phyloP scores from a whole-genome alignment of 1,140 invertebrate species.

The Anagrus nilaparvatae region DNA sequence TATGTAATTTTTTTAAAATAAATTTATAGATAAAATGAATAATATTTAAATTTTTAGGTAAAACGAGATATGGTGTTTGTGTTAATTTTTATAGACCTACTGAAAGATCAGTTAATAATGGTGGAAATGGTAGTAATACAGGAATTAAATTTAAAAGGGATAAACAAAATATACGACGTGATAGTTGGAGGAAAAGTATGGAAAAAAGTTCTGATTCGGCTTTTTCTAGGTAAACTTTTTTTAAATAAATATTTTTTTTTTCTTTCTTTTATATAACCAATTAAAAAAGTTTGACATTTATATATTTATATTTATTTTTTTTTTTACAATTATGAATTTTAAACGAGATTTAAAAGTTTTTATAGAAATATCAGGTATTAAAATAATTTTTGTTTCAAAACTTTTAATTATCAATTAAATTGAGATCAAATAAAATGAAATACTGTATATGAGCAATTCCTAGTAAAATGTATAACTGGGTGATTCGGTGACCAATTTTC shows the following conservation, averaged over 20 bases:
- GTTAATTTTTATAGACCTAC: constrained; percentile 96
- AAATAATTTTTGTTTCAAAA: no score
- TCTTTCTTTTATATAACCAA: background rate
- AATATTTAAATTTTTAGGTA: constrained; percentile 45
- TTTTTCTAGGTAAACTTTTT: constrained; percentile 70
- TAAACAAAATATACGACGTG: constrained; percentile 55
- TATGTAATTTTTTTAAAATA: no score
- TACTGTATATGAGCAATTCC: no score
- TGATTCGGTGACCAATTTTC: no score
- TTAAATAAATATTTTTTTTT: background rate
- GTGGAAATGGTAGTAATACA: constrained; percentile 22
- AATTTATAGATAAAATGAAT: background rate
- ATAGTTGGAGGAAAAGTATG: constrained; percentile 82
- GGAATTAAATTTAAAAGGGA: constrained; percentile 28
- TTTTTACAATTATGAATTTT: no score
- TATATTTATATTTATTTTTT: no score
- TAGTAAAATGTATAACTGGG: no score
- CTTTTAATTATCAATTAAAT: no score
- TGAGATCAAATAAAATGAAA: no score
- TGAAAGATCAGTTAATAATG: constrained; percentile 44
- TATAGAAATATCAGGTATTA: no score
- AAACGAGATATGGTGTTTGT: constrained; percentile 89
- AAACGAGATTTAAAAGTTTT: no score
- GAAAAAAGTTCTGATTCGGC: constrained; percentile 85
- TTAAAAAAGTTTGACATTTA: background rate